Conservation (phyloP, 2,113 vertebrate species). For the Axis porcinus region DNA sequence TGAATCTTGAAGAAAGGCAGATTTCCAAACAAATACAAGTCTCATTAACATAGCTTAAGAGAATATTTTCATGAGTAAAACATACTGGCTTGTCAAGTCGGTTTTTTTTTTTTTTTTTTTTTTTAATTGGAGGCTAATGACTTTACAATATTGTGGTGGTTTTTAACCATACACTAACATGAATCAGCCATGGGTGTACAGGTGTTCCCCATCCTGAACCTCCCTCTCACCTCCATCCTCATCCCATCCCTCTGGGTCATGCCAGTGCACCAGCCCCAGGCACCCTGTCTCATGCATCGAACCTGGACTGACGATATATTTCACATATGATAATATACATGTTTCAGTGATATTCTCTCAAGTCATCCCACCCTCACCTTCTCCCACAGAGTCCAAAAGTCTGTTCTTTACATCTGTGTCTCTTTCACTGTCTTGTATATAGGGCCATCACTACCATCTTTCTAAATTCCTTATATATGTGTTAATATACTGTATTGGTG, state of each 20-base stretch:
- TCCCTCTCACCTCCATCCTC: not conserved
- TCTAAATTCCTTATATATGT: not conserved
- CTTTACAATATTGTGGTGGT: not conserved
- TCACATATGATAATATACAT: not conserved
- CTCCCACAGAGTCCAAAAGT: not conserved
- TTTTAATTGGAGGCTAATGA: not conserved
- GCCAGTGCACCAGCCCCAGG: accelerated
- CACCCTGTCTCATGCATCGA: not conserved
- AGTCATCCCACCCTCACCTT: not conserved
- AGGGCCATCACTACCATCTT: not conserved
- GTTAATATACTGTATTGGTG: not conserved
- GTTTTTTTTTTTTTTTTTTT: not conserved
- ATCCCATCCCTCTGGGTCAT: not conserved
- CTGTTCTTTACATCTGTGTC: not conserved
- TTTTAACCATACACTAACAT: not conserved
- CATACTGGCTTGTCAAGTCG: not conserved
- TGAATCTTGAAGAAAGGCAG: not conserved
- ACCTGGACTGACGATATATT: not conserved
- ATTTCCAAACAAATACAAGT: not conserved
- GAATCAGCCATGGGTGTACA: not conserved
- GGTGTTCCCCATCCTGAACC: not conserved
- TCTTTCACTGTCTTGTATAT: accelerated
- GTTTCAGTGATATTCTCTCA: not conserved
- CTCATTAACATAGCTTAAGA: not conserved
- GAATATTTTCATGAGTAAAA: not conserved